Evolutionary conservation across 2,888 invertebrate species (phyloP).

Genomic region (Yponomeuta evonymella): DNA sequence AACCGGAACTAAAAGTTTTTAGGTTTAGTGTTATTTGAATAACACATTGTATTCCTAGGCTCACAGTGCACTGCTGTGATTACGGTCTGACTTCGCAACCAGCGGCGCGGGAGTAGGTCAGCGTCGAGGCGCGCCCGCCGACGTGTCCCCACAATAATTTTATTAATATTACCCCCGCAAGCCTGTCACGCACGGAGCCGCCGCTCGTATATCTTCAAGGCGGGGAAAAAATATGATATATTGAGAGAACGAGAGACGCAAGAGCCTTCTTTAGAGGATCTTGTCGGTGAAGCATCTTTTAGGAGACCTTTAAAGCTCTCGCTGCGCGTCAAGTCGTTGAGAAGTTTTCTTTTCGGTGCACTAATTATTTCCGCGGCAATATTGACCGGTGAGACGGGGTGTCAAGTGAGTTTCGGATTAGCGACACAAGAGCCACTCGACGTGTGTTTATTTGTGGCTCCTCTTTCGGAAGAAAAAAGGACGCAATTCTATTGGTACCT

Average conservation of each 20-base stretch:
- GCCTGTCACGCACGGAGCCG: conserved; percentile 70
- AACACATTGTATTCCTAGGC: no score
- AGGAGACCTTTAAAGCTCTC: conserved; percentile 46
- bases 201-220: conserved; percentile 65
- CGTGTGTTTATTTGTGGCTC: not conserved
- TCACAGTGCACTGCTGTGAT: no score
- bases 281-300: conserved; percentile 59
- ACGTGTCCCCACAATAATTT: conserved; percentile 74
- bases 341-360: conserved; percentile 16
- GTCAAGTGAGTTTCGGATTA: not conserved
- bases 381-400: not conserved
- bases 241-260: conserved; percentile 67
- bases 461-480: not conserved
- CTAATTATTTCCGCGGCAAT: conserved; percentile 11
- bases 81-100: not conserved
- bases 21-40: no score
- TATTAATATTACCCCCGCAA: conserved; percentile 73
- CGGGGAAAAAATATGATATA: conserved; percentile 73
- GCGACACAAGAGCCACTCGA: not conserved
- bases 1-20: no score
- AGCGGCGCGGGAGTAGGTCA: not conserved
- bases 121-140: conserved; percentile 26
- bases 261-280: conserved; percentile 61
- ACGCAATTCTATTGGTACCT: not conserved
- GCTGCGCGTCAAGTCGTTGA: conserved; percentile 34